Conservation (phyloP, 2,888 invertebrate genomes). For the Conus canariensis region DNA sequence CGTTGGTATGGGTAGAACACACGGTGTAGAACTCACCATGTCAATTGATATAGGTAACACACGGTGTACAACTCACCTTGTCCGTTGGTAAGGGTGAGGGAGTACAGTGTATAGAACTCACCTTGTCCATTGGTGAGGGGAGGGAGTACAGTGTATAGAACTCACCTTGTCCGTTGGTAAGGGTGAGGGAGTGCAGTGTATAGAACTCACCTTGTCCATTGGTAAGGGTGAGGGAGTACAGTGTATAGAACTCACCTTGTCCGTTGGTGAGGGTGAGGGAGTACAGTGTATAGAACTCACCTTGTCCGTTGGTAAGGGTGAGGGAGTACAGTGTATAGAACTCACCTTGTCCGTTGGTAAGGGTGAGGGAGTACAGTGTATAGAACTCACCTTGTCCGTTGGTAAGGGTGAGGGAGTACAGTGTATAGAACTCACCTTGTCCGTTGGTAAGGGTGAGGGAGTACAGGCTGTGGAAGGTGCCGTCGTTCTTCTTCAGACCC, state of each 20-base stretch:
- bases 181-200: constrained; percentile 49
- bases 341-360: no score
- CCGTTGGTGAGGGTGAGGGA: no score
- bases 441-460: constrained; percentile 49
- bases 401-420: constrained; percentile 51
- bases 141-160: constrained; percentile 51
- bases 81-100: constrained; percentile 28
- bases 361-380: constrained; percentile 14
- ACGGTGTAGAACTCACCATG: no score
- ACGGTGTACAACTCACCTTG: constrained; percentile 24
- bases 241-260: no score
- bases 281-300: background rate
- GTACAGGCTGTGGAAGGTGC: constrained; percentile 50
- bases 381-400: constrained; percentile 37
- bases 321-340: constrained; percentile 44
- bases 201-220: no score
- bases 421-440: constrained; percentile 42
- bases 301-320: constrained; percentile 46
- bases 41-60: no score
- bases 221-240: background rate
- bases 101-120: background rate
- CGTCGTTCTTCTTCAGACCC: constrained; percentile 54
- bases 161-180: constrained; percentile 43
- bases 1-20: no score
- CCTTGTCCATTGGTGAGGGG: constrained; percentile 44